Conservation (phyloP, 2,113 vertebrate genomes). For the Coreoperca whiteheadi region DNA sequence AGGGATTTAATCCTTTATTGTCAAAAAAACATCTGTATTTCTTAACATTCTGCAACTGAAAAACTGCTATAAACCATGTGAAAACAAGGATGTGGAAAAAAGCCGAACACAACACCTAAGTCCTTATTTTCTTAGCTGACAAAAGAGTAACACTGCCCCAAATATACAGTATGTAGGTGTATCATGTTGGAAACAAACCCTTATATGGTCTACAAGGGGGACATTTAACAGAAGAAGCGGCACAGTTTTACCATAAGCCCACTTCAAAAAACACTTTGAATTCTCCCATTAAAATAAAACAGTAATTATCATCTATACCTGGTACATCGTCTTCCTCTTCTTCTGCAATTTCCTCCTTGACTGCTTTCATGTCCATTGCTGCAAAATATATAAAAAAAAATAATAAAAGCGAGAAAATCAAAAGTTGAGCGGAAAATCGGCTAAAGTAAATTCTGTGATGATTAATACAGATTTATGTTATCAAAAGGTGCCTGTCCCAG, state of each 20-base stretch:
- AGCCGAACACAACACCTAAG: not conserved
- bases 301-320: conserved; percentile 81
- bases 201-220: not conserved
- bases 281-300: not conserved
- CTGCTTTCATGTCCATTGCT: conserved; percentile 92
- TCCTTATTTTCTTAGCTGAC: not conserved
- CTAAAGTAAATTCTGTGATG: too few species aligned
- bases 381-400: conserved; percentile 17
- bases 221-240: not conserved
- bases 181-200: not conserved
- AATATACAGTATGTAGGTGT: not conserved
- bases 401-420: not conserved
- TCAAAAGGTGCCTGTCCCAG: too few species aligned
- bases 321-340: conserved; percentile 99
- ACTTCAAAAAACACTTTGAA: not conserved
- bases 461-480: too few species aligned
- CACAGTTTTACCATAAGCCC: not conserved
- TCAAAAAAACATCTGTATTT: not conserved
- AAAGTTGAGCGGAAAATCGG: too few species aligned
- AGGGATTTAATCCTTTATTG: not conserved
- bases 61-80: not conserved
- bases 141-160: not conserved
- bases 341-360: conserved; percentile 95
- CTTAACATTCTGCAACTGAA: not conserved
- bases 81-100: not conserved